Evolutionary conservation across 2,888 invertebrate species (phyloP), one percentile per base, ranked within the genome.

Genomic region (Cataglyphis livida): DNA sequence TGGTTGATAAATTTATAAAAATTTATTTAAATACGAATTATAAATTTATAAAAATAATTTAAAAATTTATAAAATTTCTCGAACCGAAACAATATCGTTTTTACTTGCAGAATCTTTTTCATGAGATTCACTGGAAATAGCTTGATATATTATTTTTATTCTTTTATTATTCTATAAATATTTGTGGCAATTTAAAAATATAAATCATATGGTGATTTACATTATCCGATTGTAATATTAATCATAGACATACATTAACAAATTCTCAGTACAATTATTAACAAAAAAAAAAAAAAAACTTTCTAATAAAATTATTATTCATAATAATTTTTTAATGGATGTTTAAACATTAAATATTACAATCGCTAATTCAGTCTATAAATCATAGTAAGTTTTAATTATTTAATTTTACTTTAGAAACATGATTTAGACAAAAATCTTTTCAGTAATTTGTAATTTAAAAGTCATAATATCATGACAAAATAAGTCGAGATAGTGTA

Each of bases 151-250:
- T 73, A 41, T 10, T 12, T 38, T 7, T 4, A 61, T 28, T 38
- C 3, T 25, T 71, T 61, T 41, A 7, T 71, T 44, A 18, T 41
- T 61, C n/a, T 73, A 41, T 10, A 73, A 59, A 59, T 59, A 73
- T 12, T 28, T 28, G 28, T 10, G 66, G 5, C 12, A 59, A 73
- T 12, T 61, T 61, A 1, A 7, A 38, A 73, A 41, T 41, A 12
- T 18, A 21, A 15, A 1, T 1, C 5, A n/a, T 18, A 1, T n/a
- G 25, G 0, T n/a, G 0, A 59, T 3, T 12, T 9, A 41, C n/a
- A 61, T 28, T 59, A 21, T 18, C 25, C 7, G 4, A 59, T 12
- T 59, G 38, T 73, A 73, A 57, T 59, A 57, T 59, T n/a, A 73
- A 25, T 73, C 1, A 3, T 25, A 57, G 9, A 6, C 7, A 28